phyloP scores from a whole-genome alignment of 2,797 vertebrate species.

The Syngnathus rostellatus region DNA sequence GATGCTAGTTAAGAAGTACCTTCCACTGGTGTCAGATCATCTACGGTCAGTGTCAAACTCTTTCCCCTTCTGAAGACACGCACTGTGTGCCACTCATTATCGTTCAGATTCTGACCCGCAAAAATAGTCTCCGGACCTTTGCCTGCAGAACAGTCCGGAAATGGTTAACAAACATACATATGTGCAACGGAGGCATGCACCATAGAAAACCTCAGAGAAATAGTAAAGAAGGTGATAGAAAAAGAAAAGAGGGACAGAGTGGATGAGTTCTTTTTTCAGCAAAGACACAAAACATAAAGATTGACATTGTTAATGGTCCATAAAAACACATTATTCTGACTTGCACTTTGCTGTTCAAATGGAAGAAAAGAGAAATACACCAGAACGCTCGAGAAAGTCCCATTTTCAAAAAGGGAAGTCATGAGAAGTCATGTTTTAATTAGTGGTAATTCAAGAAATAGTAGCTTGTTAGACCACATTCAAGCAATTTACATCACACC shows the following conservation, averaged over 20 bases:
- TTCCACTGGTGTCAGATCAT: conserved; percentile 91
- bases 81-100: conserved; percentile 99
- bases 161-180: conserved; percentile 55
- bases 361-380: conserved; percentile 34
- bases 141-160: conserved; percentile 97
- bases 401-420: conserved; percentile 19
- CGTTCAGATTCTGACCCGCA: conserved; percentile 98
- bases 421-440: neutral
- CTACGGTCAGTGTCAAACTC: conserved; percentile 92
- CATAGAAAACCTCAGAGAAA: conserved; percentile 21
- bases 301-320: conserved; percentile 46
- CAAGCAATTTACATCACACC: conserved; percentile 17
- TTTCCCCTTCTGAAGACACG: conserved; percentile 96
- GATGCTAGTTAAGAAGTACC: conserved; percentile 59
- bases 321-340: conserved; percentile 48
- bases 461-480: neutral
- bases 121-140: conserved; percentile 99
- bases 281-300: conserved; percentile 41
- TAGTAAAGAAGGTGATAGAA: conserved; percentile 7
- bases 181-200: conserved; percentile 19
- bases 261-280: conserved; percentile 25
- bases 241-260: conserved; percentile 26
- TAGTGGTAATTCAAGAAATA: neutral
- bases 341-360: conserved; percentile 38
- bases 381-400: conserved; percentile 17